Percentiles rank a stretch among this genome's conserved stretches.
phyloP scores from a whole-genome alignment of 2,888 invertebrate species.

The Scaptomyza polygonia region DNA sequence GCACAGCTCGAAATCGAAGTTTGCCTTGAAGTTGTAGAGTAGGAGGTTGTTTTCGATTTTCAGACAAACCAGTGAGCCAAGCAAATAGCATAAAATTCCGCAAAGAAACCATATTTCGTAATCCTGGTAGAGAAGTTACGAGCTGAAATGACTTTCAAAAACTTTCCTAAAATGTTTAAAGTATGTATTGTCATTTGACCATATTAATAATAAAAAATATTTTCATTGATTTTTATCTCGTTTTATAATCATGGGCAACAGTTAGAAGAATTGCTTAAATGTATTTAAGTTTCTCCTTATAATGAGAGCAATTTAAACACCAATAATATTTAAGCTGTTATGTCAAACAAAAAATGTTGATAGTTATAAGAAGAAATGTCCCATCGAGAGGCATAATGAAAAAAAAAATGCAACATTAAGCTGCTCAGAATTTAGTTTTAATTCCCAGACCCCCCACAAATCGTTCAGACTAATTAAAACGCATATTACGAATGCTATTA shows the following conservation, averaged over 20 bases:
- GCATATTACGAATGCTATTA: slow-evolving; percentile 79
- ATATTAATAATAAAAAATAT: too few species aligned
- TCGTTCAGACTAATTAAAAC: slow-evolving; percentile 74
- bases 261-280: too few species aligned
- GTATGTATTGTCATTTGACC: too few species aligned
- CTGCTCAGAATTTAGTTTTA: slow-evolving; percentile 37
- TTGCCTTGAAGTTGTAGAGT: slow-evolving; percentile 69
- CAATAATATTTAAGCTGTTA: slow-evolving; percentile 12
- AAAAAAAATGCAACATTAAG: slow-evolving; percentile 59
- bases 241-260: too few species aligned
- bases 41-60: slow-evolving; percentile 51
- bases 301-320: slow-evolving; percentile 8
- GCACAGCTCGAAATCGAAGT: slow-evolving; percentile 57
- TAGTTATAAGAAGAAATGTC: slow-evolving; percentile 16
- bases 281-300: too few species aligned
- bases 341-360: slow-evolving; percentile 18
- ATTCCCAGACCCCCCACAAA: slow-evolving; percentile 63
- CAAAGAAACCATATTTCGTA: slow-evolving; percentile 20
- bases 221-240: too few species aligned
- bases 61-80: slow-evolving; percentile 50
- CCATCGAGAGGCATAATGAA: slow-evolving; percentile 54
- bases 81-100: slow-evolving; percentile 45
- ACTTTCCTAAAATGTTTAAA: too few species aligned
- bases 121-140: not conserved
- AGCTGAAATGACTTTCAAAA: too few species aligned